These are phyloP conservation scores for Chelonoidis abingdonii DNA, from an alignment of 2,113 vertebrate genomes.

Conservation along the genomic window DNA sequence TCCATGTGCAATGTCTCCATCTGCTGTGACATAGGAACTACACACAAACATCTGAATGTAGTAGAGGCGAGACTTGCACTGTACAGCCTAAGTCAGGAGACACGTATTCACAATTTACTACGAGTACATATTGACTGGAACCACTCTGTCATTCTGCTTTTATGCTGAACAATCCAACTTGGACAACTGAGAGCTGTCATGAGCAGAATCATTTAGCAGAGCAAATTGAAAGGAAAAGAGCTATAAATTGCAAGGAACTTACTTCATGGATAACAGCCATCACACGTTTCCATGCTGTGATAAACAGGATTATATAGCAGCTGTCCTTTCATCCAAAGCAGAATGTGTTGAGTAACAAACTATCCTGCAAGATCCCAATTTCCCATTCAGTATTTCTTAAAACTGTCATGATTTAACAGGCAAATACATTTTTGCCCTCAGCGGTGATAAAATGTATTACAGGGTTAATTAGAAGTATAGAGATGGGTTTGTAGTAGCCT, in stretches of 20 bases:
- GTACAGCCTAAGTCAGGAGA: background rate
- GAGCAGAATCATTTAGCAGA: background rate
- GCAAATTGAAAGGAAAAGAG: background rate
- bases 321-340: background rate
- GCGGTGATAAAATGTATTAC: background rate
- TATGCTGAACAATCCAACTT: background rate
- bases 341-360: constrained; percentile 17
- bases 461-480: background rate
- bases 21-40: background rate
- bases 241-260: background rate
- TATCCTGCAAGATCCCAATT: background rate
- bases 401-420: background rate
- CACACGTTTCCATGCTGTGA: background rate
- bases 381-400: constrained; percentile 14
- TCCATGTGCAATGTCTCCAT: background rate
- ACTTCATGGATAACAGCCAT: background rate
- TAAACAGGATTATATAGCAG: background rate
- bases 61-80: background rate
- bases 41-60: background rate
- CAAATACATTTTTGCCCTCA: background rate
- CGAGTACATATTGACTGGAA: background rate
- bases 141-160: background rate
- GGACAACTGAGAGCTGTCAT: constrained; percentile 5
- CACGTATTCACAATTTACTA: fast-evolving
- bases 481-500: background rate